Conservation (phyloP, 1,140 invertebrate genomes). For the Drosophila pandora region DNA sequence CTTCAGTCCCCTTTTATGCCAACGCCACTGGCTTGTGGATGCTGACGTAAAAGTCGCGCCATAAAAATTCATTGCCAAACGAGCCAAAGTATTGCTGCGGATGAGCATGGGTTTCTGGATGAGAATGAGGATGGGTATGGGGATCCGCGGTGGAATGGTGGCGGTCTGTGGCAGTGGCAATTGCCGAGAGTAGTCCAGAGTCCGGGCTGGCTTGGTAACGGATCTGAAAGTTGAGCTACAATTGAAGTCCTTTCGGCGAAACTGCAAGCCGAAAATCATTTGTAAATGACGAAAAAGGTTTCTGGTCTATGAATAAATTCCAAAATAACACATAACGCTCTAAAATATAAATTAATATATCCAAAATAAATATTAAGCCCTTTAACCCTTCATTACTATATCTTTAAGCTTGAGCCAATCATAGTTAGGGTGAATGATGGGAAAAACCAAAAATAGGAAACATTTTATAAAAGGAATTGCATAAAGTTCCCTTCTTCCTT, state of each 20-base stretch:
- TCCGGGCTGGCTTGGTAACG: slow-evolving; percentile 30
- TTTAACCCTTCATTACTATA: no score
- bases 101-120: not conserved
- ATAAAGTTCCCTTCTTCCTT: slow-evolving; percentile 52
- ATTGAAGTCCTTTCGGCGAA: slow-evolving; percentile 17
- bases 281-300: not conserved
- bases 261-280: slow-evolving; percentile 30
- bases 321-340: not conserved
- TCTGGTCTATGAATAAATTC: not conserved
- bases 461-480: slow-evolving; percentile 78
- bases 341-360: not conserved
- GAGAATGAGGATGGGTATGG: not conserved
- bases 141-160: not conserved
- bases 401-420: not conserved
- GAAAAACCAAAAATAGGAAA: slow-evolving; percentile 57
- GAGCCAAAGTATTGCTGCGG: slow-evolving; percentile 62
- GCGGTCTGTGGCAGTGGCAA: slow-evolving; percentile 44
- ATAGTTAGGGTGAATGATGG: slow-evolving; percentile 47
- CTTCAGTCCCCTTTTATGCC: not conserved
- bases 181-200: slow-evolving; percentile 58
- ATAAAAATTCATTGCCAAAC: slow-evolving; percentile 80
- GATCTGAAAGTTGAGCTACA: slow-evolving; percentile 51
- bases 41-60: slow-evolving; percentile 67
- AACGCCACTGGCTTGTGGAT: slow-evolving; percentile 8
- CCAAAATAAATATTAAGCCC: no score